A percentile compares a stretch with the other conserved stretches of the same genome.
Conservation (phyloP, 2,797 vertebrate genomes). For the Onychomys arenicola region DNA sequence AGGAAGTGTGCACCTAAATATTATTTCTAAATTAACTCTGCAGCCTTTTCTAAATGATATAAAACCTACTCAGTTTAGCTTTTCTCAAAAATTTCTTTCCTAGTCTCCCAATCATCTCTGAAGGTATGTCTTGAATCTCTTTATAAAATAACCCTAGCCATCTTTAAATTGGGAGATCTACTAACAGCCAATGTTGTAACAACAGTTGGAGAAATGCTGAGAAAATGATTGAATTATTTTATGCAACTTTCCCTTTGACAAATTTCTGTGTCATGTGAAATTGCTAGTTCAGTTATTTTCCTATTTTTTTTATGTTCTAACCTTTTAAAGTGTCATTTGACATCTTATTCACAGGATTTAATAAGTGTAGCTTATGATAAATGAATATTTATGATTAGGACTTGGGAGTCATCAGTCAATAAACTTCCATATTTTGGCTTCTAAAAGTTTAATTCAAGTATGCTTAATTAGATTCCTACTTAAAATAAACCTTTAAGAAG, state of each 20-base stretch:
- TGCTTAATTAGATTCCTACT: conserved; percentile 13
- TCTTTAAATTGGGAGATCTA: not conserved
- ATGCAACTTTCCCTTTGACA: not conserved
- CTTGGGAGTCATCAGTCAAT: conserved; percentile 3
- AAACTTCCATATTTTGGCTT: not conserved
- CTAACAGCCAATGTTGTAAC: not conserved
- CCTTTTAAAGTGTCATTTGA: not conserved
- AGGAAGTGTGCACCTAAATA: not conserved
- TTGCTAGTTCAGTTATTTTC: not conserved
- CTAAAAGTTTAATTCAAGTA: conserved; percentile 17
- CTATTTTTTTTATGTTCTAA: not conserved
- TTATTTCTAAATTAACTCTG: not conserved
- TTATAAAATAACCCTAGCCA: not conserved
- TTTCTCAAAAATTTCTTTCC: not conserved
- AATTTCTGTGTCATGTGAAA: not conserved
- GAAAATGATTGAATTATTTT: not conserved
- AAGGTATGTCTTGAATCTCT: not conserved
- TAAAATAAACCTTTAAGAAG: conserved; percentile 55
- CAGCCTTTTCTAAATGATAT: not conserved
- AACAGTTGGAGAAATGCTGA: not conserved
- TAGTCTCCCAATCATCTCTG: not conserved
- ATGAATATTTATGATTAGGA: not conserved
- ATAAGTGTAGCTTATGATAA: not conserved
- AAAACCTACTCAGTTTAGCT: not conserved
- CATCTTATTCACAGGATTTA: not conserved